Evolutionary conservation across 2,113 vertebrate genomes (phyloP), one percentile per base, ranked within the genome.

Genomic region (Percopsis transmontana): DNA sequence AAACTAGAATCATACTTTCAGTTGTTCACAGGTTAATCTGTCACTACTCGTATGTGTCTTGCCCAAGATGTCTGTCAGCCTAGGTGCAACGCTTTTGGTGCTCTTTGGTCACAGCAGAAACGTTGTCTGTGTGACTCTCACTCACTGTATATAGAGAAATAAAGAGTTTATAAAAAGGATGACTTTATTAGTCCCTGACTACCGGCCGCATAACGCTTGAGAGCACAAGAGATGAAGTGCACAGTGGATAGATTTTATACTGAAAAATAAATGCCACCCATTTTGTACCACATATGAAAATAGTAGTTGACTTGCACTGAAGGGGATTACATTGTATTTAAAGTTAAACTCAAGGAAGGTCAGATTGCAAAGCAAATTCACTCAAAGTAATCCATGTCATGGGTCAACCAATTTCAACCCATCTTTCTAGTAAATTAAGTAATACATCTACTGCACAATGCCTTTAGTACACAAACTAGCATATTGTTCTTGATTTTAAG

Each of bases 101-200:
- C 72, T 83, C 62, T 63, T 50, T 75, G 68, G 69, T 78, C 72
- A 80, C 75, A 54, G 19, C 42, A 66, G 60, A 69, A 64, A 47
- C 63, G 40, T 56, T 66, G 57, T 59, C 68, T 70, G 66, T 76
- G 75, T 83, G 83, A 58, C 56, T 64, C 50, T 82, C 84, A 84
- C 82, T 85, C 78, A 81, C 59, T 88, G 82, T 79, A 87, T 48
- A 87, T 77, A 82, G 64, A 70, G 51, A 85, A 83, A 89, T 84
- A 88, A 85, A 87, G 64, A 86, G 72, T 82, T 85, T 83, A 23
- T 80, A 65, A 78, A 86, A 80, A 23, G 56, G 58, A 56, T 24
- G 40, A 14, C 14, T 77, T 80, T 62, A 76, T 70, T 82, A 62
- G 20, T 59, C 21, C 40, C 41, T 13, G 33, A 9, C 38, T 62